Evolutionary conservation across 1,140 invertebrate genomes (phyloP).

Genomic region (Amphibalanus amphitrite): DNA sequence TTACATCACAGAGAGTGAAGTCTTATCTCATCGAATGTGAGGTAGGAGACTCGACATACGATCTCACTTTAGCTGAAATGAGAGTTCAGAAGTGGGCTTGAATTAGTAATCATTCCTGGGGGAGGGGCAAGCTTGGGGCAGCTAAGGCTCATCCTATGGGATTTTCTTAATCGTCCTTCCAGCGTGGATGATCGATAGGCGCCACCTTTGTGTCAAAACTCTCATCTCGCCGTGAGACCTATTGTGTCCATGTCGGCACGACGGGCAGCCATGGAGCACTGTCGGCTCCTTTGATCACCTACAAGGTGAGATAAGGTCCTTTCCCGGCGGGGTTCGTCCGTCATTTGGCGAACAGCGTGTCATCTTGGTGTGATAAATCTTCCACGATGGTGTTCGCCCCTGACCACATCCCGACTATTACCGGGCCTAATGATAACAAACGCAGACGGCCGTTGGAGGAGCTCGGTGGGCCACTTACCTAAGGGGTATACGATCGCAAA

Average conservation of each 20-base stretch:
- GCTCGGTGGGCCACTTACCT: not conserved
- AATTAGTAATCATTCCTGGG: too few species aligned
- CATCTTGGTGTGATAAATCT: not conserved
- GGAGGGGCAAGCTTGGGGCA: too few species aligned
- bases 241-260: not conserved
- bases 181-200: too few species aligned
- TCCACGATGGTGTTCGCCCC: not conserved
- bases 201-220: too few species aligned
- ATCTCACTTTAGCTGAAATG: too few species aligned
- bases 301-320: not conserved
- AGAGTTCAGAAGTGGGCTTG: too few species aligned
- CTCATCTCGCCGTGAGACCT: too few species aligned
- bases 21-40: too few species aligned
- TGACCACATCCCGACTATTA: not conserved
- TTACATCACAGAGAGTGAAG: too few species aligned
- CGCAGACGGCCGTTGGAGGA: not conserved
- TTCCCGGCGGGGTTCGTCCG: not conserved
- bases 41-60: too few species aligned
- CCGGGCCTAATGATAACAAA: not conserved
- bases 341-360: not conserved
- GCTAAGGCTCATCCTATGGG: too few species aligned
- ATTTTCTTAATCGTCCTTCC: too few species aligned
- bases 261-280: not conserved
- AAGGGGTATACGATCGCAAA: not conserved
- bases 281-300: not conserved